Conservation (phyloP, 2,797 vertebrate genomes). For the Vultur gryphus region DNA sequence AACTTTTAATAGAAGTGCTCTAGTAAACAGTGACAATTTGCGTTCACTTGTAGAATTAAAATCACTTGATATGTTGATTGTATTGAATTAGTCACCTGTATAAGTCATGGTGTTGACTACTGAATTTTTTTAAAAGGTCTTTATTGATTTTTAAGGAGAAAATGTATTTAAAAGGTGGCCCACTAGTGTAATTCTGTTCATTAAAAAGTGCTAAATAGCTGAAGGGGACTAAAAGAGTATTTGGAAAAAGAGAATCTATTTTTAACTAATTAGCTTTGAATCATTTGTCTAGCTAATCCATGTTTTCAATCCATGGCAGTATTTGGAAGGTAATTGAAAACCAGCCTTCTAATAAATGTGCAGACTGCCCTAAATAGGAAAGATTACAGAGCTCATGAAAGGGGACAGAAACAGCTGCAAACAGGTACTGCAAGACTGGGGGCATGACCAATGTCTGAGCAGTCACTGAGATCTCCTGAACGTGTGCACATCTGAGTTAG, state of each 20-base stretch:
- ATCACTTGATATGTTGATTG: constrained; percentile 48
- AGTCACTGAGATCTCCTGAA: neutral
- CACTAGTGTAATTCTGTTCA: constrained; percentile 52
- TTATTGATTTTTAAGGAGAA: constrained; percentile 70
- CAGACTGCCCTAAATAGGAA: neutral
- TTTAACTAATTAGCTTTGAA: constrained; percentile 67
- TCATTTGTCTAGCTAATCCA: constrained; percentile 34
- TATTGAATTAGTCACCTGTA: constrained; percentile 60
- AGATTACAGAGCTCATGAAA: neutral
- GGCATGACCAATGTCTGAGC: fast-evolving
- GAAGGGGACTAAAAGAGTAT: constrained; percentile 53
- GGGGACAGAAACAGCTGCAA: neutral
- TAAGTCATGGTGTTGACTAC: constrained; percentile 67
- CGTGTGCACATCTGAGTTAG: neutral
- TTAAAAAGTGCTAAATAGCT: constrained; percentile 67
- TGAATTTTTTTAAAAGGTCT: constrained; percentile 60
- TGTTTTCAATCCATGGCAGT: constrained; percentile 33
- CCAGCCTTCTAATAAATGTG: constrained; percentile 1
- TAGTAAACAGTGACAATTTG: constrained; percentile 54
- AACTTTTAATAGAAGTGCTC: constrained; percentile 49
- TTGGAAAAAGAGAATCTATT: constrained; percentile 62
- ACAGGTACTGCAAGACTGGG: neutral
- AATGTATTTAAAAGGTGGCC: constrained; percentile 43
- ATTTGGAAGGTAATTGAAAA: constrained; percentile 57
- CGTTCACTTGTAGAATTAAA: constrained; percentile 56